Base-by-base conservation (phyloP, 2,888 invertebrate genomes). In the Eulithis testata region DNA sequence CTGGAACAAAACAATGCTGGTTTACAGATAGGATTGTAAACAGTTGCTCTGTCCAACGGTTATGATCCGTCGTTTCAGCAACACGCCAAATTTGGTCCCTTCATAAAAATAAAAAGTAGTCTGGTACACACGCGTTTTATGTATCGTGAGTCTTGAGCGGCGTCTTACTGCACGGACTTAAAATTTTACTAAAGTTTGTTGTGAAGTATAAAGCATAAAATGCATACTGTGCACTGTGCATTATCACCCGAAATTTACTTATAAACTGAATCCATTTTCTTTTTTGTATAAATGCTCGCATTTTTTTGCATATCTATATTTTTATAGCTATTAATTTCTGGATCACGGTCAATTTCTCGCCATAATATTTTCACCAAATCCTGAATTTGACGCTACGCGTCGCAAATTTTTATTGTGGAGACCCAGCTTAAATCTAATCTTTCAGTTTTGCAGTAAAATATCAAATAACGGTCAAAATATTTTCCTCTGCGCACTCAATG, bases 1-100 rank as follows among this genome's bases (percentile, higher is more conserved):
- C 49, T 49, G 8, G 78, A 83, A 80, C 80, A 80, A 83, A 86
- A 87, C 85, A 84, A 80, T 78, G 80, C 79, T 78, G 82, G 83
- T 85, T 84, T 83, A 84, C 83, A 81, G 79, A 86, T 83, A 82
- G 86, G 82, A 85, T 86, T 84, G 86, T 89, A 86, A 89, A 88
- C 87, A 88, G 88, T 91, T 86, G 85, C 84, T 87, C 85, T 86
- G 87, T 86, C 89, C 90, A 84, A 90, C 84, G 86, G 90, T 89
- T 90, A 90, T 90, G 89, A 88, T 88, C 85, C 81, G 83, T 84
- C 85, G 85, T 91, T 90, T 86, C 85, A 88, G 83, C 86, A 85
- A 86, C 88, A 88, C 87, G 85, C 89, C 84, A 88, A 90, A 90
- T 90, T 90, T 89, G 86, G 86, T 86, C 80, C 85, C 81, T 82